Percentiles rank a stretch among this genome's conserved stretches.
These are phyloP conservation scores for Centroberyx gerrardi DNA, from an alignment of 2,797 vertebrate species.

Conservation along the genomic window DNA sequence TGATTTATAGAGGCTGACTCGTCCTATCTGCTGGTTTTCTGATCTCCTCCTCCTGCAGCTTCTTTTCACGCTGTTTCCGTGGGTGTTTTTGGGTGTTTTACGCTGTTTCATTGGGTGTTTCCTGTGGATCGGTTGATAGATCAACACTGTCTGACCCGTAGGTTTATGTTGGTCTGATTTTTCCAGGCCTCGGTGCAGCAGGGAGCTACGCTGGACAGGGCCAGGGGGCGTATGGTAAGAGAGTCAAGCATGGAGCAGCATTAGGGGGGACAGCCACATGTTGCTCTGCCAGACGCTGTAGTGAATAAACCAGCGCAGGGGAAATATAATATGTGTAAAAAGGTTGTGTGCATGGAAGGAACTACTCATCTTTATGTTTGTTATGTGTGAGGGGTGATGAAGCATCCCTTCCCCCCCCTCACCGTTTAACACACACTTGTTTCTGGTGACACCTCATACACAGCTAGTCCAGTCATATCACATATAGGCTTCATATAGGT, in stretches of 20 bases:
- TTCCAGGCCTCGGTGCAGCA: slow-evolving; percentile 68
- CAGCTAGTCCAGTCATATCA: not conserved
- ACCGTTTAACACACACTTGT: not conserved
- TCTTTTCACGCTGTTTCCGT: slow-evolving; percentile 32
- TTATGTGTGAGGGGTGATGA: no score
- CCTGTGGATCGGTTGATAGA: not conserved
- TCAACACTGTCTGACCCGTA: slow-evolving; percentile 9
- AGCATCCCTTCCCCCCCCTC: no score
- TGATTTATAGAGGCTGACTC: slow-evolving; percentile 52
- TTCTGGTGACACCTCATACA: not conserved
- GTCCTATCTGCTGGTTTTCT: slow-evolving; percentile 47
- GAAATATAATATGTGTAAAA: not conserved
- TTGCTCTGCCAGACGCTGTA: not conserved
- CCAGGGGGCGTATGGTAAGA: slow-evolving; percentile 73
- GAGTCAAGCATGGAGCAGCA: not conserved
- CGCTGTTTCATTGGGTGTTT: not conserved
- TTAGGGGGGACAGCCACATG: not conserved
- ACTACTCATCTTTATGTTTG: not conserved
- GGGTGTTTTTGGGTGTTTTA: no score
- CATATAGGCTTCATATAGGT: not conserved
- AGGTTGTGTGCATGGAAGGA: slow-evolving; percentile 14
- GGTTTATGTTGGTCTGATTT: slow-evolving; percentile 15
- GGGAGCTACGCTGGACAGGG: slow-evolving; percentile 63
- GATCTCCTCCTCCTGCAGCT: slow-evolving; percentile 42
- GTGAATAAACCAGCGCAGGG: not conserved